Evolutionary conservation across 1,140 invertebrate species (phyloP), one percentile per base, ranked within the genome.

Genomic region (Delia radicum): DNA sequence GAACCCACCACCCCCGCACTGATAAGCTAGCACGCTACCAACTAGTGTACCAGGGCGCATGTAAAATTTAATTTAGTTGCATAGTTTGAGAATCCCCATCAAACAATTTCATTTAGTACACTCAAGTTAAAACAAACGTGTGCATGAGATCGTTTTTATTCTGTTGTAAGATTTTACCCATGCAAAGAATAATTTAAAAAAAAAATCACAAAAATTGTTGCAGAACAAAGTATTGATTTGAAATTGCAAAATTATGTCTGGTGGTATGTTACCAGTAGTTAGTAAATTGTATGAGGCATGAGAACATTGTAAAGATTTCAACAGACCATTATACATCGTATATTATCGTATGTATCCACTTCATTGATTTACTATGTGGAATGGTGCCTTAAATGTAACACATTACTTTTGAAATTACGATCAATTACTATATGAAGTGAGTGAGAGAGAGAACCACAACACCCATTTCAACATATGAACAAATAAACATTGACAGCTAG

Each of bases 401-500:
- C 10, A 21, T 21, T 55, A 21, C 48, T 55, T 10, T 55, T 21
- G 48, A 24, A n/a, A 55, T 55, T 55, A 21, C 48, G n/a, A 21
- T 55, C 48, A 55, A 3, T 55, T 21, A 21, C 15, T 24, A 37
- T 18, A 55, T 42, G 3, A 55, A 24, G 48, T 24, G 37, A 42
- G 37, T 42, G 12, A 10, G 33, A 33, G 33, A 42, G 37, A 42
- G 37, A 42, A 10, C 12, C 3, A 15, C 37, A 42, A 42, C 37
- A 55, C 24, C 65, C 65, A 33, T 37, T 69, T 69, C 29, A 18
- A 69, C 21, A 69, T n/a, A 37, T n/a, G 27, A 69, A 33, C 65
- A 69, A 69, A 69, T 69, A 69, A 69, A 69, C 29, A 69, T 69
- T 69, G 65, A 69, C 65, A 69, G 65, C n/a, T 69, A n/a, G n/a